A percentile compares a stretch with the other conserved stretches of the same genome.
These are phyloP conservation scores for Phrynosoma platyrhinos DNA, from an alignment of 2,113 vertebrate genomes.

Conservation along the genomic window DNA sequence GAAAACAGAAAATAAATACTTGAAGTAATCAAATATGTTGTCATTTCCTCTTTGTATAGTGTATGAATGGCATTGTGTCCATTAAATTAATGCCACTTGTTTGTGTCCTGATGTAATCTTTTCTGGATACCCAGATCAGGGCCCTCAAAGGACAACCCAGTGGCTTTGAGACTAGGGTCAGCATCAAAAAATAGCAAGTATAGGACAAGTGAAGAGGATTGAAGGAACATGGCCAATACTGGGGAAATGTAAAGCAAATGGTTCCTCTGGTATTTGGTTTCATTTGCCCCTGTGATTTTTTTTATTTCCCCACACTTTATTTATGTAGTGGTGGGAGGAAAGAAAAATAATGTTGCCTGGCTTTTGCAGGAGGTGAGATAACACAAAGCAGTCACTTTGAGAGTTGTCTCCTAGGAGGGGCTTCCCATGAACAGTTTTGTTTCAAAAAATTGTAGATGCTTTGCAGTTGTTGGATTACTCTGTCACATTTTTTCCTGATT, in stretches of 20 bases:
- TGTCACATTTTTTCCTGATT: not conserved
- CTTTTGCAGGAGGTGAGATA: not conserved
- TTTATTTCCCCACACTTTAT: not conserved
- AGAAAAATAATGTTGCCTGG: not conserved
- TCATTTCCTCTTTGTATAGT: not conserved
- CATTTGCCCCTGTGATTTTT: too few species aligned
- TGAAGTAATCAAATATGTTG: slow-evolving; percentile 8
- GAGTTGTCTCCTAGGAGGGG: not conserved
- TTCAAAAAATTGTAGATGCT: not conserved
- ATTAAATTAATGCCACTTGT: slow-evolving; percentile 44
- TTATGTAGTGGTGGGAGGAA: not conserved
- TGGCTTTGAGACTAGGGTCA: not conserved
- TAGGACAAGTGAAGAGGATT: not conserved
- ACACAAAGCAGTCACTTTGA: not conserved
- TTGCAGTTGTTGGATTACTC: not conserved
- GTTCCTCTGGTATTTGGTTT: not conserved
- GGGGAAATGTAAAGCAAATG: not conserved
- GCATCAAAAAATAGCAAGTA: not conserved
- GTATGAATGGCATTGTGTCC: rapidly evolving
- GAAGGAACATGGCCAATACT: not conserved
- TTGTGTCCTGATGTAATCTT: not conserved
- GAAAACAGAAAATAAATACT: slow-evolving; percentile 25
- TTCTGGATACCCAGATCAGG: not conserved
- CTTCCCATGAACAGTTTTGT: not conserved
- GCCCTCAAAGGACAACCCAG: not conserved